A percentile compares a stretch with the other conserved stretches of the same genome.
These are phyloP conservation scores for Pogonognathellus flavescens DNA, from an alignment of 1,140 invertebrate genomes.

Conservation along the genomic window DNA sequence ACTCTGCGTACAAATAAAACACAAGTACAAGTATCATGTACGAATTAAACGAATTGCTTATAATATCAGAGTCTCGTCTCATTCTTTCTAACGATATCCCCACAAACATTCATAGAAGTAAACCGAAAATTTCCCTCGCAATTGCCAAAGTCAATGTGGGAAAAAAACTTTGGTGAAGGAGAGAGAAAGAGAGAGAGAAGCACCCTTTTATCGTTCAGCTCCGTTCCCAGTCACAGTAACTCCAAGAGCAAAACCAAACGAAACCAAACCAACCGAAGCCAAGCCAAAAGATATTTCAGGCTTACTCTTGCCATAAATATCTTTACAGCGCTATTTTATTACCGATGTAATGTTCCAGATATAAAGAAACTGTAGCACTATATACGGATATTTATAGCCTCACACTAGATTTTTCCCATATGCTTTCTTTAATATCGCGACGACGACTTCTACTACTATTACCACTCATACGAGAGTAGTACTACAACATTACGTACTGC, in stretches of 20 bases:
- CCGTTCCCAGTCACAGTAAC: conserved; percentile 22
- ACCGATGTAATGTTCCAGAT: conserved; percentile 48
- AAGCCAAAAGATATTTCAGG: conserved; percentile 50
- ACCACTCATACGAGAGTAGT: background rate
- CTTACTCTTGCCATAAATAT: conserved; percentile 50
- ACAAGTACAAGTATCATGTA: conserved; percentile 50
- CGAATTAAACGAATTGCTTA: conserved; percentile 45
- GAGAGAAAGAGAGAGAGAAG: background rate
- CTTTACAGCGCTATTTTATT: conserved; percentile 49
- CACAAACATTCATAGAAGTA: conserved; percentile 41
- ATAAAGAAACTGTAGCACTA: conserved; percentile 16
- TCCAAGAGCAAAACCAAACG: conserved; percentile 32
- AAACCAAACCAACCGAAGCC: conserved; percentile 49
- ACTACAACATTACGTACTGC: background rate
- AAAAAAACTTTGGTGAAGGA: conserved; percentile 27
- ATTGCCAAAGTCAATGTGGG: conserved; percentile 45
- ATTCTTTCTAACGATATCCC: conserved; percentile 48
- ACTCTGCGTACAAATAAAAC: conserved; percentile 47
- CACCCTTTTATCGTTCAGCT: conserved; percentile 48
- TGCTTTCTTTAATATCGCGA: conserved; percentile 43
- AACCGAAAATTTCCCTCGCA: conserved; percentile 46
- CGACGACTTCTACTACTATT: background rate
- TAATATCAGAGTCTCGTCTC: conserved; percentile 32
- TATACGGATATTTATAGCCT: conserved; percentile 49
- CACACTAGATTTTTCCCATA: conserved; percentile 48